phyloP scores from a whole-genome alignment of 1,140 invertebrate genomes.

The Cataglyphis hispanica region DNA sequence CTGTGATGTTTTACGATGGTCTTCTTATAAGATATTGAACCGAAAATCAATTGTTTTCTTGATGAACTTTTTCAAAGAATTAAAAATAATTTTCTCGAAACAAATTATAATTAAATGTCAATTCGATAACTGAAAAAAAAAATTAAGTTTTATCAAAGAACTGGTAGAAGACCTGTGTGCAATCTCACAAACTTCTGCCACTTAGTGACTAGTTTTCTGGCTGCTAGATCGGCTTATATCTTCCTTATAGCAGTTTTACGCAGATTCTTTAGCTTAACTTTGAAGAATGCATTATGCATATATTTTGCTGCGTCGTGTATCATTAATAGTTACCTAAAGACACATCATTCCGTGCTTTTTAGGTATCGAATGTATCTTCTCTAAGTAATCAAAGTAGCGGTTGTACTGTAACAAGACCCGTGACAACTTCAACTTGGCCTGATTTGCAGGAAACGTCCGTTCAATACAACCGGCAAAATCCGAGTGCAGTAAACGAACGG shows the following conservation, averaged over 20 bases:
- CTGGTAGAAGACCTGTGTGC: not conserved
- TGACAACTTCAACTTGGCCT: constrained; percentile 92
- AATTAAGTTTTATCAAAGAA: not conserved
- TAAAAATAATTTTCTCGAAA: not conserved
- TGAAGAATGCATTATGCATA: constrained; percentile 12
- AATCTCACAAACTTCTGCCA: not conserved
- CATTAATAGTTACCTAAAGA: constrained; percentile 5
- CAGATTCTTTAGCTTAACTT: constrained; percentile 4
- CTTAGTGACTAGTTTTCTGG: constrained; percentile 59
- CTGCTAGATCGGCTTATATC: constrained; percentile 48
- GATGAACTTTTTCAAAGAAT: not conserved
- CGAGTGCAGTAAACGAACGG: constrained; percentile 89
- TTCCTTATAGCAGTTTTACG: constrained; percentile 31
- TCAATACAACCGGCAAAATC: constrained; percentile 89
- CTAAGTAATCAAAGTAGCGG: constrained; percentile 86
- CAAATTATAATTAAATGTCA: not conserved
- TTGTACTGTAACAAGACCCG: constrained; percentile 85
- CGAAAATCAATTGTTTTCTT: not conserved
- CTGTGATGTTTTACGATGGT: not conserved
- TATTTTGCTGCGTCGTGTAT: not conserved
- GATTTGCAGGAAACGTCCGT: constrained; percentile 92
- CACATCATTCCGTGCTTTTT: constrained; percentile 56
- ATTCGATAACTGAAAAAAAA: not conserved
- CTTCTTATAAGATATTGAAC: not conserved
- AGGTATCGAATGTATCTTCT: constrained; percentile 88